phyloP scores from a whole-genome alignment of 2,888 invertebrate species.

The Cerastoderma edule region DNA sequence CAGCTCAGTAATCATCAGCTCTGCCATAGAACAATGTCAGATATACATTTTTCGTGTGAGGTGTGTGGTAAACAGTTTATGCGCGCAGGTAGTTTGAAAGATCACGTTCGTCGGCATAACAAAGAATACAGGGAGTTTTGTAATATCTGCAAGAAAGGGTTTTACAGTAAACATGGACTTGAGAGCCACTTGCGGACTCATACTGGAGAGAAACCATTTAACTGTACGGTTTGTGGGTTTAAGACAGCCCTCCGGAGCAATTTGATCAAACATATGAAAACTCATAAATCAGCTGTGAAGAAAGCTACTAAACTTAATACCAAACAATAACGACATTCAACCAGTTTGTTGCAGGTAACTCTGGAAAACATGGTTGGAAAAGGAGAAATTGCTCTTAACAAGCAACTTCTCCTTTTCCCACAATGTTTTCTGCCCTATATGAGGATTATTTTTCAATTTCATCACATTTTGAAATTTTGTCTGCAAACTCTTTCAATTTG shows the following conservation, averaged over 20 bases:
- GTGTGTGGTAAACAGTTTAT: slow-evolving; percentile 50
- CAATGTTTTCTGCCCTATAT: too few relatives aligned
- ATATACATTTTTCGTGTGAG: slow-evolving; percentile 47
- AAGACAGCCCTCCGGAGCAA: slow-evolving; percentile 52
- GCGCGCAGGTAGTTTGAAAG: slow-evolving; percentile 41
- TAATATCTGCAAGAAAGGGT: slow-evolving; percentile 45
- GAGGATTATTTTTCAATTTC: too few relatives aligned
- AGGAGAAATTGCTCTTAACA: too few relatives aligned
- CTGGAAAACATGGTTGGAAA: too few relatives aligned
- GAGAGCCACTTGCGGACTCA: slow-evolving; percentile 48
- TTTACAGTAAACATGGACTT: slow-evolving; percentile 41
- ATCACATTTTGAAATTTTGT: too few relatives aligned
- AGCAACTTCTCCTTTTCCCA: too few relatives aligned
- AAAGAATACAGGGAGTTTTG: slow-evolving; percentile 48
- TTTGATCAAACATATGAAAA: slow-evolving; percentile 49
- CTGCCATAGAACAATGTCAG: slow-evolving; percentile 33
- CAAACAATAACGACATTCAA: too few relatives aligned
- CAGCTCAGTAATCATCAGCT: slow-evolving; percentile 51
- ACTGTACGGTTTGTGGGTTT: slow-evolving; percentile 43
- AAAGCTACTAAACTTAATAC: too few relatives aligned
- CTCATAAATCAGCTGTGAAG: too few relatives aligned
- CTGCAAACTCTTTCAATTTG: too few relatives aligned
- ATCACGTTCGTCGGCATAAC: slow-evolving; percentile 51
- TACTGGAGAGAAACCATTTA: slow-evolving; percentile 49
- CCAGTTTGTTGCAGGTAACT: too few relatives aligned